These are phyloP conservation scores for Phymanthus crucifer DNA, from an alignment of 92 coral and sea anemone species.

Conservation along the genomic window DNA sequence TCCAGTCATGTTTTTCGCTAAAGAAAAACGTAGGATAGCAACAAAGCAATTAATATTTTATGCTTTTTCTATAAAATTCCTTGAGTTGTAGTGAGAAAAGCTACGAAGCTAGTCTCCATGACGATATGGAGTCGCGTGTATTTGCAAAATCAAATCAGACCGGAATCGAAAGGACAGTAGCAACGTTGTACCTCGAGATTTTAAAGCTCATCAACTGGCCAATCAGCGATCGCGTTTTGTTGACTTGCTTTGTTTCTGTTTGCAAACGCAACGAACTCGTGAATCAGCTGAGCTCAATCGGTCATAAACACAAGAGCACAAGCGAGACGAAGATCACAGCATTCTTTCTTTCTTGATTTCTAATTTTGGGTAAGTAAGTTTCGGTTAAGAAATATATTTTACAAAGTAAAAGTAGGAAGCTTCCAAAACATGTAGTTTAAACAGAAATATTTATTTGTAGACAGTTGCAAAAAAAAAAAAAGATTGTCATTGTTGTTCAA, in stretches of 20 bases:
- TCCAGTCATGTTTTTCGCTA: too few species aligned
- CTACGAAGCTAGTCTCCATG: background rate
- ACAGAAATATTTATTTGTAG: too few species aligned
- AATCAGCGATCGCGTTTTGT: slow-evolving; percentile 19
- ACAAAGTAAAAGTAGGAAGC: too few species aligned
- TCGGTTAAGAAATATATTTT: too few species aligned
- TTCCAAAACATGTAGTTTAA: too few species aligned
- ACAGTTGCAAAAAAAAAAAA: too few species aligned
- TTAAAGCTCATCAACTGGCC: slow-evolving; percentile 1
- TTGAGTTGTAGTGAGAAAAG: background rate
- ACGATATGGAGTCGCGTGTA: background rate
- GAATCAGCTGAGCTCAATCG: slow-evolving; percentile 23
- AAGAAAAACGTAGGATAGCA: too few species aligned
- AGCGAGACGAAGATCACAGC: background rate
- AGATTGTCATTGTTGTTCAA: background rate
- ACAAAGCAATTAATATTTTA: too few species aligned
- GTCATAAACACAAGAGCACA: background rate
- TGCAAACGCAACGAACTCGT: slow-evolving; percentile 27
- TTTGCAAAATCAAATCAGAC: background rate
- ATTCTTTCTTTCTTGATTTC: background rate
- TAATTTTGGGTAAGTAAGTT: too few species aligned
- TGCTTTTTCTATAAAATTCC: background rate
- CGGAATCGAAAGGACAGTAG: background rate
- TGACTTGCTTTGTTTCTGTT: slow-evolving; percentile 17
- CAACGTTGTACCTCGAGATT: background rate